phyloP scores from a whole-genome alignment of 1,140 invertebrate genomes.

The Aphelenchoides avenae region DNA sequence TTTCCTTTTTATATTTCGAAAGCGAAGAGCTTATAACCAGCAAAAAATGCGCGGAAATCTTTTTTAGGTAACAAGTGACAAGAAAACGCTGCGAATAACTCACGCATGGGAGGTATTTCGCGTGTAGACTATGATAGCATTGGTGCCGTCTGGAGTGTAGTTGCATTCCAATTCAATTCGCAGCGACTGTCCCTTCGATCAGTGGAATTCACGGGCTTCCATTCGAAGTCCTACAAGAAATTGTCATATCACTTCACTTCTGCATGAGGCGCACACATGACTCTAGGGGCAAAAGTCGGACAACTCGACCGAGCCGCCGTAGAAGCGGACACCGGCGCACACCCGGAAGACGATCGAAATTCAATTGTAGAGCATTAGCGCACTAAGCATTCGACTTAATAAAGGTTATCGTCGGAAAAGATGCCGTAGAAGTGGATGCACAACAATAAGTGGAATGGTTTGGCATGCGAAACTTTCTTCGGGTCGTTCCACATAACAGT shows the following conservation, averaged over 20 bases:
- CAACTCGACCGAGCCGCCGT: conserved; percentile 84
- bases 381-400: too few species aligned
- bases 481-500: too few species aligned
- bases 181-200: conserved; percentile 50
- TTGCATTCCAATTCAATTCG: conserved; percentile 52
- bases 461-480: too few species aligned
- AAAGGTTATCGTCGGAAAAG: too few species aligned
- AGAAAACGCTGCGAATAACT: too few species aligned
- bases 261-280: conserved; percentile 62
- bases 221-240: conserved; percentile 51
- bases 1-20: conserved; percentile 61
- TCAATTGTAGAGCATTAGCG: too few species aligned
- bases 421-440: too few species aligned
- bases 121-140: conserved; percentile 50
- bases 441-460: too few species aligned
- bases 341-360: conserved; percentile 75
- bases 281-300: conserved; percentile 98
- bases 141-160: conserved; percentile 36
- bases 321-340: conserved; percentile 64
- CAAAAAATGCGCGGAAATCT: conserved; percentile 34
- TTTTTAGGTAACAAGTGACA: conserved; percentile 48
- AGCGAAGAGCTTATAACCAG: conserved; percentile 5
- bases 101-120: too few species aligned
- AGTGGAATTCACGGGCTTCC: conserved; percentile 34
- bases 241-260: conserved; percentile 1